phyloP scores from a whole-genome alignment of 2,797 vertebrate species.

The Muscicapa striata region DNA sequence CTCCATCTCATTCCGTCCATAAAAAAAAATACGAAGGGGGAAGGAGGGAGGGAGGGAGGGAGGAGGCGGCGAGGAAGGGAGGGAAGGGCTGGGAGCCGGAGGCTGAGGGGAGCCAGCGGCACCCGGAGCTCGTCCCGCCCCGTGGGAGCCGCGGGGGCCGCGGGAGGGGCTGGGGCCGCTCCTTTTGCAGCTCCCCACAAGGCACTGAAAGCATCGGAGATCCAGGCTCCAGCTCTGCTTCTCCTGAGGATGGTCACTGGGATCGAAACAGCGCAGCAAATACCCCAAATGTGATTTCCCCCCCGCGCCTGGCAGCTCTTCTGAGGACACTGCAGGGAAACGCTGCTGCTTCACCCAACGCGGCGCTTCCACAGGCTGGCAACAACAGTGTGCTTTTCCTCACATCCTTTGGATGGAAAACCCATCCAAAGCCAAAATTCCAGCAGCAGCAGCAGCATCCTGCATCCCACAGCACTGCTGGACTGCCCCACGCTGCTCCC shows the following conservation, averaged over 20 bases:
- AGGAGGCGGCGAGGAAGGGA: neutral
- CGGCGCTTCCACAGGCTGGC: rapidly evolving
- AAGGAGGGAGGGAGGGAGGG: neutral
- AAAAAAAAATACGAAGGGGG: slow-evolving; percentile 31
- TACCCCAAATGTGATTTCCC: neutral
- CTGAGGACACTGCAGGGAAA: rapidly evolving
- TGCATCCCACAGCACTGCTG: rapidly evolving
- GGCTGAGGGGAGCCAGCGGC: neutral
- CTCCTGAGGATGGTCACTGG: rapidly evolving
- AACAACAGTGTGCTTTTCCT: neutral
- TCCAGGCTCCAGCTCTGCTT: neutral
- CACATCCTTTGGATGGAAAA: neutral
- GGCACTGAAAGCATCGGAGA: neutral
- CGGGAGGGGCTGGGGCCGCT: neutral
- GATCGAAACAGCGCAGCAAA: neutral
- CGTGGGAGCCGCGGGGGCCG: neutral
- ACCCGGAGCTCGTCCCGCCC: neutral
- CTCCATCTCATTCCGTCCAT: slow-evolving; percentile 72
- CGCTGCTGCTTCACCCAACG: rapidly evolving
- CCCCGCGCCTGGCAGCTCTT: rapidly evolving
- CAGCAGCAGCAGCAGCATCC: neutral
- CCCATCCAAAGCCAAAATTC: rapidly evolving
- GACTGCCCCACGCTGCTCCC: neutral
- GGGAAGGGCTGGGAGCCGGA: neutral
- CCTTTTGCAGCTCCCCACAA: neutral